Conservation (phyloP, 2,797 vertebrate genomes). For the Mormyrops attenuatus region DNA sequence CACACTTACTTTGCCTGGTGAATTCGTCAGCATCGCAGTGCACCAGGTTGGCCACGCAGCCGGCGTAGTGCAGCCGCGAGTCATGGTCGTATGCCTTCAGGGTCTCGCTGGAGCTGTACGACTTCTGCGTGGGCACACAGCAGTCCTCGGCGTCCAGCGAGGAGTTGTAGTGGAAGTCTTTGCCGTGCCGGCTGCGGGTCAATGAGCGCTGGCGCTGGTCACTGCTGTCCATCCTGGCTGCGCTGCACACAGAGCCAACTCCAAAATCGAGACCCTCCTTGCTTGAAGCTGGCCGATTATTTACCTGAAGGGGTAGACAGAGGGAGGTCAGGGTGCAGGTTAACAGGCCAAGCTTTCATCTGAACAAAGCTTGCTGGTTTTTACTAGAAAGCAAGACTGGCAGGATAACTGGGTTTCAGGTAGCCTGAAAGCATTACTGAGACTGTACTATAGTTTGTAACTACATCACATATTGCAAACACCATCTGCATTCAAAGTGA, state of each 20-base stretch:
- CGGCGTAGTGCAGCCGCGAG: slow-evolving; percentile 71
- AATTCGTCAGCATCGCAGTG: slow-evolving; percentile 74
- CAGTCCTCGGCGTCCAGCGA: slow-evolving; percentile 74
- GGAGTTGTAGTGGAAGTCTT: slow-evolving; percentile 70
- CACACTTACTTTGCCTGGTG: slow-evolving; percentile 69
- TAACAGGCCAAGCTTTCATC: slow-evolving; percentile 13
- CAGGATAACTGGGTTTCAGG: not conserved
- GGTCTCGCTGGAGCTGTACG: slow-evolving; percentile 80
- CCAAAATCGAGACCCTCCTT: not conserved
- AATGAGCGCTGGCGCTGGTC: slow-evolving; percentile 73
- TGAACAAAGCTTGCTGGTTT: not conserved
- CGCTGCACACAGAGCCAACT: not conserved
- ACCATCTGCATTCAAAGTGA: not conserved
- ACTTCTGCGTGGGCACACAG: slow-evolving; percentile 72
- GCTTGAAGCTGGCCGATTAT: not conserved
- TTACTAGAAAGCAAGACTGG: not conserved
- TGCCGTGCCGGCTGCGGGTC: slow-evolving; percentile 63
- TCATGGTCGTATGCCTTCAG: slow-evolving; percentile 74
- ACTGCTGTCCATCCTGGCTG: slow-evolving; percentile 68
- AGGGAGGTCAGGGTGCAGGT: slow-evolving; percentile 12
- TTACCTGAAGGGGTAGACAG: slow-evolving; percentile 11
- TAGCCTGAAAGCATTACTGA: not conserved
- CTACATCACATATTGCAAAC: not conserved
- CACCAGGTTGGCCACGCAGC: slow-evolving; percentile 72
- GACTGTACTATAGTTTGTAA: not conserved